phyloP scores from a whole-genome alignment of 1,140 invertebrate species.

The Tetragonula clypearis region DNA sequence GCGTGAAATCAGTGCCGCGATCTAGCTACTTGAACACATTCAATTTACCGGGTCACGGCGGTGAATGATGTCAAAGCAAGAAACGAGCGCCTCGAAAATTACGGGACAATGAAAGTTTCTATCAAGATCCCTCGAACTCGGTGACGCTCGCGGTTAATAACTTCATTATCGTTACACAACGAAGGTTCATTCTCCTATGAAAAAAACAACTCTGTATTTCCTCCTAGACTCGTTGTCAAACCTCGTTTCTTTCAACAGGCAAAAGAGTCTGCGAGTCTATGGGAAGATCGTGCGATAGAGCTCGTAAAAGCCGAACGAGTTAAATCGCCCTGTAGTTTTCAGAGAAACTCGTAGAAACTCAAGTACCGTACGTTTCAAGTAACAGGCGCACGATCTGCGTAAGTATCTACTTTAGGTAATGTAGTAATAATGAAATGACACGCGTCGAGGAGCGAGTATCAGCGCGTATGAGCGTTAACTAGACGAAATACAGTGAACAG shows the following conservation, averaged over 20 bases:
- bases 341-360: not conserved
- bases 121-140: slow-evolving; percentile 10
- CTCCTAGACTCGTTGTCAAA: not conserved
- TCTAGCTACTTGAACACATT: slow-evolving; percentile 15
- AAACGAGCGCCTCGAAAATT: not conserved
- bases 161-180: not conserved
- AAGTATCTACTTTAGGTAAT: not conserved
- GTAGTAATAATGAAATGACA: slow-evolving; percentile 20
- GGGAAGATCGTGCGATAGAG: not conserved
- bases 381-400: not conserved
- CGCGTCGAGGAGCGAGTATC: too few species aligned
- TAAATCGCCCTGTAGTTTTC: not conserved
- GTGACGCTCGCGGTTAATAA: not conserved
- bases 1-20: slow-evolving; percentile 13
- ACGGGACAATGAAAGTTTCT: not conserved
- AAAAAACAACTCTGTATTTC: not conserved
- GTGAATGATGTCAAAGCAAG: not conserved
- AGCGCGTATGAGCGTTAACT: too few species aligned
- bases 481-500: too few species aligned
- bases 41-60: slow-evolving; percentile 13
- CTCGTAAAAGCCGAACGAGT: not conserved
- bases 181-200: too few species aligned
- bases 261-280: not conserved
- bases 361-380: not conserved
- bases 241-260: not conserved